Base-by-base conservation (phyloP, 2,888 invertebrate genomes). In the Alentia gelatinosa region DNA sequence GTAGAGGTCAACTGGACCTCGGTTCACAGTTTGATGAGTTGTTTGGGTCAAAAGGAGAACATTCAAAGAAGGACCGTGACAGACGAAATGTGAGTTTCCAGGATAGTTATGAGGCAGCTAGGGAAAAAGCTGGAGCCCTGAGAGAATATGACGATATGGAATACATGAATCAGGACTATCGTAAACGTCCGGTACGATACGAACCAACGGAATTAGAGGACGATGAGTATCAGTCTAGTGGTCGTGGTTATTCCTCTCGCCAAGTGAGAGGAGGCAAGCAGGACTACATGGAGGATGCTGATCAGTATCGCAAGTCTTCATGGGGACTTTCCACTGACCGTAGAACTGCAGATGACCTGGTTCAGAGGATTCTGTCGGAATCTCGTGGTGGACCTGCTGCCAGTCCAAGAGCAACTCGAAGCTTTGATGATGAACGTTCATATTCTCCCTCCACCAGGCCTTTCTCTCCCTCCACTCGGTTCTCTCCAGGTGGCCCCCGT, bases 361-460 rank as follows among this genome's bases (percentile, higher is more conserved):
- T 92, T 84, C 75, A 91, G 63, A 33, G 92, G 42, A 91, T 92
- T 37, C 91, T 92, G 39, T 89, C 89, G 9, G 92, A 92, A 26
- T 88, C 92, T 1, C 47, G 89, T 15, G 56, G 50, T 23, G 79
- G 74, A 12, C 47, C 86, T n/a, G n/a, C 19, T 30, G 35, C 23
- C 56, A 3, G 15, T 23, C 86, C 42, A 9, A 42, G 23, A 0
- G 19, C 30, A 23, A 19, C 23, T 23, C 37, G 79, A 42, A 23
- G 23, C 30, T 33, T 56, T 19, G 42, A 74, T 26, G 79, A 79
- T 30, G 40, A 47, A n/a, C 79, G 30, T 26, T 50, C 68, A 1
- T 89, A n/a, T 39, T 30, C 42, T 12, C 89, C 89, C 12, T 4
- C 39, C 26, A n/a, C 56, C 5, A 26, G 15, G 4, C 35, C 47